These are phyloP conservation scores for Camarhynchus parvulus DNA, from an alignment of 2,113 vertebrate genomes.

Conservation along the genomic window DNA sequence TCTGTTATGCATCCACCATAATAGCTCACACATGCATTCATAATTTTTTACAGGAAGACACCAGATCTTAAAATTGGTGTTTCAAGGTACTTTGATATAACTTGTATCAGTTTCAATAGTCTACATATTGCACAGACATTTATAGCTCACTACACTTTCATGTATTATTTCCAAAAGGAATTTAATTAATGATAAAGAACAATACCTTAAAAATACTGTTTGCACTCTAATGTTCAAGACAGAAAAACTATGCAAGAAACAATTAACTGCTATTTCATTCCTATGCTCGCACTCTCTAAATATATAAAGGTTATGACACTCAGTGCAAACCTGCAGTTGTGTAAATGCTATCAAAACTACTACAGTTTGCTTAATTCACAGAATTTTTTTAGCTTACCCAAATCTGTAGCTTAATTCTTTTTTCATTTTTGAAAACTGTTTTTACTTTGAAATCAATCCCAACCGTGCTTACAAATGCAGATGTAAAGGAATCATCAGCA, in stretches of 20 bases:
- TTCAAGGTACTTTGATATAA: background rate
- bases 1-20: background rate
- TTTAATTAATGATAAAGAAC: background rate
- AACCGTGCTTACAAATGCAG: constrained; percentile 97
- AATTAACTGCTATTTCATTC: background rate
- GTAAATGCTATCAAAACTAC: background rate
- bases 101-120: background rate
- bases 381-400: constrained; percentile 84
- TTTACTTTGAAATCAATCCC: constrained; percentile 99
- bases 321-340: background rate
- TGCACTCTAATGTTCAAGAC: background rate
- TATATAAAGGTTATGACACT: background rate
- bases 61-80: background rate
- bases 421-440: constrained; percentile 97
- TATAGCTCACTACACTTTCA: background rate
- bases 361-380: background rate
- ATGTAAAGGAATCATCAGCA: constrained; percentile 95
- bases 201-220: background rate
- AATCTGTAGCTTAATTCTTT: constrained; percentile 98
- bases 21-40: background rate
- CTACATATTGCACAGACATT: background rate
- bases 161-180: background rate
- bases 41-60: background rate
- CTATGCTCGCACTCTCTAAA: background rate
- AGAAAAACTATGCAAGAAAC: background rate